phyloP scores from a whole-genome alignment of 1,140 invertebrate species.

The Zeugodacus cucurbitae region DNA sequence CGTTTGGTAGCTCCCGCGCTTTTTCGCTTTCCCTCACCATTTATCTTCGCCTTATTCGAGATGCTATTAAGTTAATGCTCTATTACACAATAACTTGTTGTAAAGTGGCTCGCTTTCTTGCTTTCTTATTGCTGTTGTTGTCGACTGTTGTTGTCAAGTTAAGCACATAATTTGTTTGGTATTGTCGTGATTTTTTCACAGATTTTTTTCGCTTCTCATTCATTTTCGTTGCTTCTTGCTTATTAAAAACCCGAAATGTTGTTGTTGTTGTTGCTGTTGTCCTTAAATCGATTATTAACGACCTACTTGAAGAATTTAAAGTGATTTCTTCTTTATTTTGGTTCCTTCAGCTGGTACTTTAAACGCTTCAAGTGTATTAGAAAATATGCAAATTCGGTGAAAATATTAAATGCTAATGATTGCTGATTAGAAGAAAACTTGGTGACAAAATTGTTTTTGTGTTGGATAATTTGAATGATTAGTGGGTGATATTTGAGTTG shows the following conservation, averaged over 20 bases:
- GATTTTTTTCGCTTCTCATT: background rate
- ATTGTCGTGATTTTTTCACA: constrained; percentile 27
- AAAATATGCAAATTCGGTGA: background rate
- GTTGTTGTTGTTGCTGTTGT: background rate
- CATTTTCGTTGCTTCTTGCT: background rate
- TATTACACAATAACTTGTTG: constrained; percentile 40
- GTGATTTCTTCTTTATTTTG: background rate
- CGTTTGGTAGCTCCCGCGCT: background rate
- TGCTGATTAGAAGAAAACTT: background rate
- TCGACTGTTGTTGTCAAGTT: background rate
- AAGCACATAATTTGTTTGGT: constrained; percentile 36
- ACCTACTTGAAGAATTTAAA: constrained; percentile 15
- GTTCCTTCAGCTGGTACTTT: background rate
- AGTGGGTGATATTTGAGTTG: background rate
- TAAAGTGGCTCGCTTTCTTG: constrained; percentile 11
- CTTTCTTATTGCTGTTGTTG: too few species aligned
- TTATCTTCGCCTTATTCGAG: background rate
- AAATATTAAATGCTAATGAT: background rate
- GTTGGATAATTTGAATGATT: background rate
- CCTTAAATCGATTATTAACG: constrained; percentile 24
- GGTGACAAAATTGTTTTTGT: background rate
- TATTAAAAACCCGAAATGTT: background rate
- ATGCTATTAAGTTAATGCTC: constrained; percentile 20
- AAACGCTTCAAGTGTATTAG: background rate
- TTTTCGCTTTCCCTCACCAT: background rate